Conservation (phyloP, 2,797 vertebrate species). For the Graptemys geographica region DNA sequence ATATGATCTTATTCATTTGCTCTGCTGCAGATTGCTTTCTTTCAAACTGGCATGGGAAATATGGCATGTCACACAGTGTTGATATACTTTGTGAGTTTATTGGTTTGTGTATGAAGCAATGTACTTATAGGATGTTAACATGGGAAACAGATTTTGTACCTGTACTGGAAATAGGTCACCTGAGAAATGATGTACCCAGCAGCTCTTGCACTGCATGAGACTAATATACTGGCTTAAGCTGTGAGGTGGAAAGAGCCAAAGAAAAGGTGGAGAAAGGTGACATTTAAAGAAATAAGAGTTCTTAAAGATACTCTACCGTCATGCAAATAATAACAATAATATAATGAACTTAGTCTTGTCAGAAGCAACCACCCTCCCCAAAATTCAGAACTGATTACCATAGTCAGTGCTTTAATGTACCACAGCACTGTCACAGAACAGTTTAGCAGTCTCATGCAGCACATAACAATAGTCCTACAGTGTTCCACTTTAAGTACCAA, state of each 20-base stretch:
- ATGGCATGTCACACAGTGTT: not conserved
- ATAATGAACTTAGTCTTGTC: not conserved
- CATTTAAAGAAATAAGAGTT: not conserved
- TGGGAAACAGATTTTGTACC: not conserved
- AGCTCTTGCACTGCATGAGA: accelerated
- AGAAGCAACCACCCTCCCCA: not conserved
- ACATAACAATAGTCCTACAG: not conserved
- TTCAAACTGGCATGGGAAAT: not conserved
- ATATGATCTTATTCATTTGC: not conserved
- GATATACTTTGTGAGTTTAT: not conserved
- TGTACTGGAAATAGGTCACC: not conserved
- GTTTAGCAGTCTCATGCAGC: accelerated
- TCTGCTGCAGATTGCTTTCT: not conserved
- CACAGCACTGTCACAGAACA: not conserved
- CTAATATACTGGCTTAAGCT: not conserved
- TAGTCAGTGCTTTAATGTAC: accelerated
- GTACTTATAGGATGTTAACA: not conserved
- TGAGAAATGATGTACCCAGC: not conserved
- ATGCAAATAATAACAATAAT: accelerated
- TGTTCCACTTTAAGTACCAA: constrained; percentile 8
- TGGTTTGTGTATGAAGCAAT: not conserved
- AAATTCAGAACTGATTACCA: accelerated
- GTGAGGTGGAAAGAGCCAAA: not conserved
- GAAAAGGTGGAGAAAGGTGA: not conserved
- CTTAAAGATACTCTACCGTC: not conserved